Conservation (phyloP, 2,797 vertebrate genomes). For the Cryptoblepharus egeriae region DNA sequence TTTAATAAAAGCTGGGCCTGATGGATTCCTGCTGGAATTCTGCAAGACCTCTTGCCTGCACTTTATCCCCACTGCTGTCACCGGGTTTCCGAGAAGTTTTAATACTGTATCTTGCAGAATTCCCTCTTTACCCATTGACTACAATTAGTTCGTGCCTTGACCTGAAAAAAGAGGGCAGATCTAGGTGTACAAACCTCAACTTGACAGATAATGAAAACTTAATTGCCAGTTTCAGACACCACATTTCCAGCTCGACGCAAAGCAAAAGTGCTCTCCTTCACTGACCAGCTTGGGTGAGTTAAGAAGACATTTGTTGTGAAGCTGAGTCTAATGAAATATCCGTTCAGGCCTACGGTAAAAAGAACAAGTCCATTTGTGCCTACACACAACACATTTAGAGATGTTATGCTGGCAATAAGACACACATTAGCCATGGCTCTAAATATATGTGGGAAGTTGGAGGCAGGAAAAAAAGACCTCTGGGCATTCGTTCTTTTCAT, state of each 20-base stretch:
- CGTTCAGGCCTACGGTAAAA: constrained; percentile 24
- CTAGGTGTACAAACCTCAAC: not conserved
- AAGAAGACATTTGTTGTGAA: constrained; percentile 50
- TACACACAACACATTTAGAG: constrained; percentile 14
- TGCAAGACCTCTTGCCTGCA: constrained; percentile 55
- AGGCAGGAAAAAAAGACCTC: not conserved
- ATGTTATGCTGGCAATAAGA: constrained; percentile 22
- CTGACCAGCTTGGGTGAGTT: constrained; percentile 41
- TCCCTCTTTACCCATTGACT: constrained; percentile 43
- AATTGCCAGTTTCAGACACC: constrained; percentile 20
- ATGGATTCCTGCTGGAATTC: constrained; percentile 63
- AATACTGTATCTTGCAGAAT: constrained; percentile 30
- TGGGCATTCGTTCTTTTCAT: not conserved
- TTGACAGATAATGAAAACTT: constrained; percentile 22
- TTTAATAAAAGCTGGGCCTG: constrained; percentile 71
- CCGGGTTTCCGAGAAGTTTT: constrained; percentile 44
- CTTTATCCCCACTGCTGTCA: constrained; percentile 55
- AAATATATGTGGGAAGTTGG: accelerated
- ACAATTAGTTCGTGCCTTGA: constrained; percentile 47
- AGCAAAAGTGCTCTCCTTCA: constrained; percentile 28
- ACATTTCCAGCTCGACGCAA: constrained; percentile 29
- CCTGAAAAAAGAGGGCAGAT: not conserved
- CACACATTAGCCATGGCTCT: not conserved
- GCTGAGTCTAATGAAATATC: constrained; percentile 13
- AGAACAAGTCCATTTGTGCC: not conserved